A percentile compares a stretch with the other conserved stretches of the same genome.
These are phyloP conservation scores for Bombus consobrinus DNA, from an alignment of 1,140 invertebrate species.

Conservation along the genomic window DNA sequence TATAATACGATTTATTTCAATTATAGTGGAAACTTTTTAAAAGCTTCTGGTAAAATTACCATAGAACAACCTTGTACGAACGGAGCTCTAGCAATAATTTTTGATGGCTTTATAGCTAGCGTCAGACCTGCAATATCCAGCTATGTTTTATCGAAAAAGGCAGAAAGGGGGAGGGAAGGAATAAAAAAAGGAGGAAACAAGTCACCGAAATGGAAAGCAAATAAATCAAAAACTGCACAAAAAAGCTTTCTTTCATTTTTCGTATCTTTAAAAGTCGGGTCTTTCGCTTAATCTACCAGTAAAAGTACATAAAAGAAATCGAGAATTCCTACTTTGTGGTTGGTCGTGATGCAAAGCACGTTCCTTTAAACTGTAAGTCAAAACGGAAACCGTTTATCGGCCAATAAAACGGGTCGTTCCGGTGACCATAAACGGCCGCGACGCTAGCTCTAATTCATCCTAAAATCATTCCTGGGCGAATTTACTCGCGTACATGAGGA, in stretches of 20 bases:
- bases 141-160: too few relatives aligned
- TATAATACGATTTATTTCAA: neutral
- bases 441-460: neutral
- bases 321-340: neutral
- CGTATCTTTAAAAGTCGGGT: neutral
- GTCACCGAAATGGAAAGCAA: neutral
- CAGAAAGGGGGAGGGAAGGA: too few relatives aligned
- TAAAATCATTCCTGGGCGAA: slow-evolving; percentile 5
- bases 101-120: too few relatives aligned
- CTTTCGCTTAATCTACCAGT: neutral
- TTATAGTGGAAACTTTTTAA: neutral
- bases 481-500: neutral
- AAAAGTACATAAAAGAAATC: neutral
- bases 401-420: slow-evolving; percentile 22
- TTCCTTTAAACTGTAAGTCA: neutral
- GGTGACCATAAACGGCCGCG: slow-evolving; percentile 23
- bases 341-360: neutral
- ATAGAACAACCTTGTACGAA: too few relatives aligned
- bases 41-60: neutral
- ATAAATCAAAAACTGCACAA: neutral
- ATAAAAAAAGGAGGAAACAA: too few relatives aligned
- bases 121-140: too few relatives aligned
- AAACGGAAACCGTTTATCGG: slow-evolving; percentile 16
- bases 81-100: too few relatives aligned
- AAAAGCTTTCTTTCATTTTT: neutral